Evolutionary conservation across 2,113 vertebrate genomes (phyloP).

Genomic region (Thunnus thynnus): DNA sequence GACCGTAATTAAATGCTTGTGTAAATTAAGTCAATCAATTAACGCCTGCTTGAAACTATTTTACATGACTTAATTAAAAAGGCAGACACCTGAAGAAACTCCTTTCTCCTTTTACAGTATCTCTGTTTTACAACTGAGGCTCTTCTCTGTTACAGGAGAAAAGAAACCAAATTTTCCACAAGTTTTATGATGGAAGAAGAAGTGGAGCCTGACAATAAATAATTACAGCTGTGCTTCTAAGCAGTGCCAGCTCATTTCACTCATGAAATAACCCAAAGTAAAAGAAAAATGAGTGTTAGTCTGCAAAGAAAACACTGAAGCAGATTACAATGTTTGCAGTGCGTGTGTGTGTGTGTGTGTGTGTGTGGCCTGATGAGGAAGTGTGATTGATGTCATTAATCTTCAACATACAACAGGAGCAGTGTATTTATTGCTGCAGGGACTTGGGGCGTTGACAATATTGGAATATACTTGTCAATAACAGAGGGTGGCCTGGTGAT

Average conservation of each 20-base stretch:
- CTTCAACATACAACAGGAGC: conserved; percentile 16
- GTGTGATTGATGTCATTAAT: conserved; percentile 63
- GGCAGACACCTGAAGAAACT: not conserved
- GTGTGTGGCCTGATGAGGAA: conserved; percentile 34
- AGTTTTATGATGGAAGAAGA: conserved; percentile 32
- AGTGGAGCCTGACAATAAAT: conserved; percentile 51
- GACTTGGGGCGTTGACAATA: not conserved
- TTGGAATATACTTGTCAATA: conserved; percentile 34
- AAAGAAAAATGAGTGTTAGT: conserved; percentile 44
- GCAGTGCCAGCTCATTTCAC: conserved; percentile 52
- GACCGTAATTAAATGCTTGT: no score
- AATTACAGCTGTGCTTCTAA: conserved; percentile 41
- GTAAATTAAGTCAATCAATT: no score
- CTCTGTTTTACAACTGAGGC: not conserved
- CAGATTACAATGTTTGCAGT: conserved; percentile 52
- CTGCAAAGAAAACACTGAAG: conserved; percentile 30
- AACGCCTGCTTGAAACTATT: no score
- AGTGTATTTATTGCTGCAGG: conserved; percentile 39
- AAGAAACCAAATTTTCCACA: conserved; percentile 3
- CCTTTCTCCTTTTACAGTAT: not conserved
- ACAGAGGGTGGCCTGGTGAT: conserved; percentile 28
- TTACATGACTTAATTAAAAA: not conserved
- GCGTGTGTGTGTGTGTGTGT: not conserved
- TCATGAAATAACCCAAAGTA: conserved; percentile 55
- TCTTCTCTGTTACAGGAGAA: not conserved